Evolutionary conservation across 2,888 invertebrate species (phyloP).

Genomic region (Oasisia sp.): DNA sequence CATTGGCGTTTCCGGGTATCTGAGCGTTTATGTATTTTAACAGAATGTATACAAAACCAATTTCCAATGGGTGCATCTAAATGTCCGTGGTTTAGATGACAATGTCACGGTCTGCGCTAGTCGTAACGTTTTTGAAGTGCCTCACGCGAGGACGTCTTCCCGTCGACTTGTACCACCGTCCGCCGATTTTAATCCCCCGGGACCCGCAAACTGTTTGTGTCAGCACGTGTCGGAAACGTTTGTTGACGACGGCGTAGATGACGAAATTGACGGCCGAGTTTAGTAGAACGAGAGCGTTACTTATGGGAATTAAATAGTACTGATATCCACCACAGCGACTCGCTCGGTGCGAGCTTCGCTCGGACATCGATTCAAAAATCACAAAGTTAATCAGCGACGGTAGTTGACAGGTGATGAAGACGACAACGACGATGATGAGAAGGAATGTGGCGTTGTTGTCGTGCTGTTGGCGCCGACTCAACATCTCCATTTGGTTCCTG

Average conservation of each 20-base stretch:
- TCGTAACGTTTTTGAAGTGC: neutral
- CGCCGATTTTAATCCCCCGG: neutral
- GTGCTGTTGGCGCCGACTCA: constrained; percentile 39
- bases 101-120: neutral
- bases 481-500: constrained; percentile 36
- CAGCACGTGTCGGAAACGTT: constrained; percentile 41
- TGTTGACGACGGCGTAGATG: constrained; percentile 37
- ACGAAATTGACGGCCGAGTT: constrained; percentile 44
- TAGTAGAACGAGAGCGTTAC: constrained; percentile 41
- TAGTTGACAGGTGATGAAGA: constrained; percentile 44
- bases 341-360: constrained; percentile 31
- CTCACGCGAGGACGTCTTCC: neutral
- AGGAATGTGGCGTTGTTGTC: constrained; percentile 47
- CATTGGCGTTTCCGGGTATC: too few species aligned
- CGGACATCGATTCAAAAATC: constrained; percentile 39
- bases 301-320: constrained; percentile 40
- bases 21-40: too few species aligned
- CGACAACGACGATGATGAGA: constrained; percentile 43
- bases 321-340: constrained; percentile 41
- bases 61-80: neutral
- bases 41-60: too few species aligned
- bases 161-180: neutral
- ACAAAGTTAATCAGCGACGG: constrained; percentile 43
- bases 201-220: constrained; percentile 28
- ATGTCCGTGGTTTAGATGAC: neutral